Evolutionary conservation across 2,113 vertebrate species (phyloP), one percentile per base, ranked within the genome.

Genomic region (Mustela lutreola): DNA sequence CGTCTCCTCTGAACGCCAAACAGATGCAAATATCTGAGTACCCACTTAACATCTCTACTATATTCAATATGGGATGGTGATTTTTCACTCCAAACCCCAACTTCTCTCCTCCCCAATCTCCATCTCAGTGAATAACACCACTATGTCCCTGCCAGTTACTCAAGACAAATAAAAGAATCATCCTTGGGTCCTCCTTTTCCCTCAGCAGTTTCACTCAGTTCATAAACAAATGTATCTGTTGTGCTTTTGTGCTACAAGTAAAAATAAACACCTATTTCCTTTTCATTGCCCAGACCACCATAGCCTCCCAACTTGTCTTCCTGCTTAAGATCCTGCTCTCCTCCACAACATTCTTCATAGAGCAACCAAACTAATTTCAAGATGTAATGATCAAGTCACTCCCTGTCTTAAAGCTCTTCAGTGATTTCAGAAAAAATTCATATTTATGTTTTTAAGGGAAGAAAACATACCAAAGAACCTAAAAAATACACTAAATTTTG

Each of bases 361-460:
- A 50, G 48, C 33, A 42, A 42, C 33, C 56, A 84, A 89, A 84
- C 36, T 63, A 75, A 86, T 67, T 39, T 82, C 79, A 62, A 28
- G 62, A 50, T 70, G 22, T 15, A 71, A 91, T 87, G n/a, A 90
- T 83, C 21, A 58, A 28, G 36, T 71, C n/a, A 65, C 9, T 53
- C 10, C 19, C 79, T 84, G 87, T 36, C 36, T 86, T 80, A 93
- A 80, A 93, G 8, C 31, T 28, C 24, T 95, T 87, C 14, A 62
- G 14, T 93, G 48, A 81, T 93, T 93, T 75, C 91, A 82, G 24
- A 87, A 91, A 83, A 94, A 93, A 90, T 50, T 82, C 0, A 36
- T 97, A 36, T 5, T 81, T 86, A 36, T 70, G 24, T 67, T 65
- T 24, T 24, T 76, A 73, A 81, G 21, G 63, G 33, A 70, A 71